Evolutionary conservation across 2,113 vertebrate species (phyloP).

Genomic region (Gymnorhina tibicen): DNA sequence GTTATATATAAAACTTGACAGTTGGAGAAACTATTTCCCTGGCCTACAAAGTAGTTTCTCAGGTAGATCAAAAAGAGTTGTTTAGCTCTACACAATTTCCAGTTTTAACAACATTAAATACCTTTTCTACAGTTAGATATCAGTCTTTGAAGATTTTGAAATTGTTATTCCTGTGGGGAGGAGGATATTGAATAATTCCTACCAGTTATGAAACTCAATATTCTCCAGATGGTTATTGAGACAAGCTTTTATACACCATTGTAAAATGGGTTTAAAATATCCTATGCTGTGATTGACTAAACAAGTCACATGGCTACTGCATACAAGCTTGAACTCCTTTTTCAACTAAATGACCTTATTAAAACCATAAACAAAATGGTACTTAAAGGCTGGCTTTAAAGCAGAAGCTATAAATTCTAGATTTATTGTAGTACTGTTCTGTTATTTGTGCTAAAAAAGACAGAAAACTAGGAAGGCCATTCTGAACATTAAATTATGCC

Average conservation of each 20-base stretch:
- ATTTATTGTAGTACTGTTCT: not conserved
- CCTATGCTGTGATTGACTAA: slow-evolving; percentile 57
- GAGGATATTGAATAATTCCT: slow-evolving; percentile 70
- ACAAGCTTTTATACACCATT: slow-evolving; percentile 53
- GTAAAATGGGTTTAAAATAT: slow-evolving; percentile 63
- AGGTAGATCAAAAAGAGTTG: slow-evolving; percentile 49
- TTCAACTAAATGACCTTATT: slow-evolving; percentile 53
- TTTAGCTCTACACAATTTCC: slow-evolving; percentile 39
- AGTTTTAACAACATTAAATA: slow-evolving; percentile 58
- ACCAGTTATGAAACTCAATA: slow-evolving; percentile 69
- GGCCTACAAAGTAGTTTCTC: slow-evolving; percentile 32
- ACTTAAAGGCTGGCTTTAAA: slow-evolving; percentile 35
- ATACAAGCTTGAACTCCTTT: slow-evolving; percentile 36
- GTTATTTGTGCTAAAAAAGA: not conserved
- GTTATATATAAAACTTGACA: slow-evolving; percentile 30
- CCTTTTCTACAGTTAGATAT: slow-evolving; percentile 44
- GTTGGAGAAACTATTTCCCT: slow-evolving; percentile 23
- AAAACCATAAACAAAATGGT: slow-evolving; percentile 44
- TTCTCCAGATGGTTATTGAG: slow-evolving; percentile 66
- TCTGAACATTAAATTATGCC: not conserved
- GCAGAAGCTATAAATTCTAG: slow-evolving; percentile 24
- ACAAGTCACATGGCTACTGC: slow-evolving; percentile 61
- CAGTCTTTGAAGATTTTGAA: slow-evolving; percentile 60
- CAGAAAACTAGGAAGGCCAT: not conserved
- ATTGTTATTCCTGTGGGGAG: slow-evolving; percentile 55